Conservation (phyloP, 2,797 vertebrate genomes). For the Xyrichtys novacula region DNA sequence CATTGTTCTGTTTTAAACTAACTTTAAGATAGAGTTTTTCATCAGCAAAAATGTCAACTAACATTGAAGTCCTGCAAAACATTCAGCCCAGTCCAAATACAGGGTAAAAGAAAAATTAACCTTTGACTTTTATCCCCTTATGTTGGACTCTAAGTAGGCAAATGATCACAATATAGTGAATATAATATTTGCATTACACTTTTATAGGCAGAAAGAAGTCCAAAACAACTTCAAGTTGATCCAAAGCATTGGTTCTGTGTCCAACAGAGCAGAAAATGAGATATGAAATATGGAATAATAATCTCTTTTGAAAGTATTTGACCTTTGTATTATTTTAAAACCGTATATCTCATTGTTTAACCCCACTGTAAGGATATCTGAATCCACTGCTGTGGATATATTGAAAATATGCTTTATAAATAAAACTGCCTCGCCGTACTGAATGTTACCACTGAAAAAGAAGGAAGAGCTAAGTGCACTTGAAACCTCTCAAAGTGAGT, state of each 20-base stretch:
- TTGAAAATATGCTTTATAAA: neutral
- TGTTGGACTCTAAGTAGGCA: no score
- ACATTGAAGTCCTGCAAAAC: no score
- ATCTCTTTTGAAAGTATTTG: neutral
- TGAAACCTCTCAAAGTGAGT: conserved; percentile 12
- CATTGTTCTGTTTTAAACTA: no score
- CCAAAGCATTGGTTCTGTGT: neutral
- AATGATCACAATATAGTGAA: neutral
- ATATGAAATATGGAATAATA: neutral
- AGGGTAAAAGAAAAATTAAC: no score
- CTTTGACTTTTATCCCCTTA: no score
- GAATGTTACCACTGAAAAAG: neutral
- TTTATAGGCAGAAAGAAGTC: neutral
- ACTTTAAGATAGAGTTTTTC: no score
- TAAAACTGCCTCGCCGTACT: neutral
- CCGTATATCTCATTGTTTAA: neutral
- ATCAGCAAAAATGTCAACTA: no score
- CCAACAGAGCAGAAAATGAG: neutral
- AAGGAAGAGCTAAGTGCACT: conserved; percentile 24
- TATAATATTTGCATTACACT: neutral
- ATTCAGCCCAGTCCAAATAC: no score
- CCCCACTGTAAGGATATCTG: no score
- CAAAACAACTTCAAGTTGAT: neutral
- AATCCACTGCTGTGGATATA: neutral
- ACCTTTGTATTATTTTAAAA: neutral